Conservation (phyloP, 1,140 invertebrate genomes). For the Penaeus vannamei region DNA sequence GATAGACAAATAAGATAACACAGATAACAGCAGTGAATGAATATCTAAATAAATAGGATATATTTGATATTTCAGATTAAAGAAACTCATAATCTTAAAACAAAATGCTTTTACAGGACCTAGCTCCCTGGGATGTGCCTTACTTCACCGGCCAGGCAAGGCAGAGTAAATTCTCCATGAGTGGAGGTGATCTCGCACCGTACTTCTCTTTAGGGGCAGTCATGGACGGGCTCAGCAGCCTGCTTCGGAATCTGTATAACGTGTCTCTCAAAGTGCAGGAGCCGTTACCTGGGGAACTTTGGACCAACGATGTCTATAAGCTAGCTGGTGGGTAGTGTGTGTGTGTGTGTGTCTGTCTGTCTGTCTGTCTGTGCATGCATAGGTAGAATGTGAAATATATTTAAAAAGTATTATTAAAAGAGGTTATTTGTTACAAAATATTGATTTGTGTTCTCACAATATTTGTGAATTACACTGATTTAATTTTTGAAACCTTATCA, state of each 20-base stretch:
- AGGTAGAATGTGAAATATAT: no score
- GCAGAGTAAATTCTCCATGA: conserved; percentile 76
- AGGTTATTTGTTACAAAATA: no score
- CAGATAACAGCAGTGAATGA: not conserved
- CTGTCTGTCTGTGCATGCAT: not conserved
- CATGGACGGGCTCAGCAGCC: conserved; percentile 92
- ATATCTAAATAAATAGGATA: not conserved
- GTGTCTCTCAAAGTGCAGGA: conserved; percentile 83
- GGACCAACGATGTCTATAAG: conserved; percentile 91
- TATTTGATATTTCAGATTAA: not conserved
- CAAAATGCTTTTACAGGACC: conserved; percentile 70
- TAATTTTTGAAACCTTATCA: no score
- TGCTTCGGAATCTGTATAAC: conserved; percentile 86
- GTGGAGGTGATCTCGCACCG: conserved; percentile 79
- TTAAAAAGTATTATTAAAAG: no score
- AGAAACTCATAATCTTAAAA: not conserved
- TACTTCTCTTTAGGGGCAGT: conserved; percentile 96
- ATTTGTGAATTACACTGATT: no score
- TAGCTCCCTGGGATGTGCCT: conserved; percentile 88
- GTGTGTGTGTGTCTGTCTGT: not conserved
- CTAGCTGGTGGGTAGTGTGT: conserved; percentile 76
- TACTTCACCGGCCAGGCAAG: conserved; percentile 85
- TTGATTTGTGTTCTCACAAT: no score
- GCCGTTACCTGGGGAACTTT: conserved; percentile 81
- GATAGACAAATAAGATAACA: no score